phyloP scores from a whole-genome alignment of 2,888 invertebrate genomes.

The Plebejus anna region DNA sequence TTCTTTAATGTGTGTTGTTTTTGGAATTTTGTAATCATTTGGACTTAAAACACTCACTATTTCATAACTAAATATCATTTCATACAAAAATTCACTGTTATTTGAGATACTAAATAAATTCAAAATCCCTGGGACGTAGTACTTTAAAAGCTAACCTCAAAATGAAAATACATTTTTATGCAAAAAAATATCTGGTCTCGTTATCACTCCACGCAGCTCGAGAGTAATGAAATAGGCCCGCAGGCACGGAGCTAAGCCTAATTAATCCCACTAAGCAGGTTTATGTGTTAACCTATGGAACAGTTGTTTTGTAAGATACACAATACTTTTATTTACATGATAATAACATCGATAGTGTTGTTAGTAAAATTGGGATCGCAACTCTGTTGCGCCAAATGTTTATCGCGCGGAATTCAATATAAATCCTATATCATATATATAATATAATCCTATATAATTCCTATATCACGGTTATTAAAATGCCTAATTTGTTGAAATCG shows the following conservation, averaged over 20 bases:
- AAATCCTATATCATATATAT: no score
- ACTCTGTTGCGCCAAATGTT: no score
- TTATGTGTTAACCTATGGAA: background rate
- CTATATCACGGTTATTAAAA: no score
- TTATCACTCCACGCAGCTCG: slow-evolving; percentile 19
- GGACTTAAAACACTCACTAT: no score
- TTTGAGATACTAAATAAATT: background rate
- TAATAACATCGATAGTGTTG: background rate
- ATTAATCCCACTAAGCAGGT: slow-evolving; percentile 14
- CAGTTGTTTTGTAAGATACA: slow-evolving; percentile 31
- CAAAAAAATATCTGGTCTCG: background rate
- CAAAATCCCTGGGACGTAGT: background rate
- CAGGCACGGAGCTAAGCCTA: slow-evolving; percentile 14
- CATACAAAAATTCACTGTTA: no score
- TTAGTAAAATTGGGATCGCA: no score
- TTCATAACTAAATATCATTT: no score
- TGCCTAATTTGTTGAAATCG: no score
- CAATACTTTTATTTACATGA: background rate
- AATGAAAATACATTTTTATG: background rate
- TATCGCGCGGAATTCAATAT: no score
- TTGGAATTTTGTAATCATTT: no score
- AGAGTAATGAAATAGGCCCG: background rate
- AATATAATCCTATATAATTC: no score
- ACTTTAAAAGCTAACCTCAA: background rate
- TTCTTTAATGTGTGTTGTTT: background rate